phyloP scores from a whole-genome alignment of 2,888 invertebrate species.

The Poecilobothrus nobilitatus region DNA sequence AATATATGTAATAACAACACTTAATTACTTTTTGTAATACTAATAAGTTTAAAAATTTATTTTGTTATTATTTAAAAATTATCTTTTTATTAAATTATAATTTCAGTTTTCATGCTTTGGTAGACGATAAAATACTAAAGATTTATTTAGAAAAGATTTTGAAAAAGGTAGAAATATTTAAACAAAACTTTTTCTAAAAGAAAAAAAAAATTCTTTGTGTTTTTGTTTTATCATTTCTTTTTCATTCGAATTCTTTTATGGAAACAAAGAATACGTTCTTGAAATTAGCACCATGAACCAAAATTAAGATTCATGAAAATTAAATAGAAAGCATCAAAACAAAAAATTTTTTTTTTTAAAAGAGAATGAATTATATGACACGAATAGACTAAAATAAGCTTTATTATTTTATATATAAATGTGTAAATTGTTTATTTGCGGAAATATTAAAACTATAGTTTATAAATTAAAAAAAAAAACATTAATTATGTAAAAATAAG shows the following conservation, averaged over 20 bases:
- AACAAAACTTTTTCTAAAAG: not conserved
- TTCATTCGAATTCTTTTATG: not conserved
- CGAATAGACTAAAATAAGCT: no score
- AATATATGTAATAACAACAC: not conserved
- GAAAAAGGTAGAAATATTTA: not conserved
- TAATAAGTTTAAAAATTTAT: no score
- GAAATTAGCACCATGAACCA: not conserved
- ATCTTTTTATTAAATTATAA: no score
- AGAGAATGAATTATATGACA: no score
- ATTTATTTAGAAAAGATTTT: not conserved
- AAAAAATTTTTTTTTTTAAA: no score
- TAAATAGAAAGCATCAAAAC: not conserved
- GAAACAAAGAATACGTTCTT: not conserved
- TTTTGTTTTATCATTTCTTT: not conserved
- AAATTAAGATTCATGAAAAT: not conserved
- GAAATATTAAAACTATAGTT: no score
- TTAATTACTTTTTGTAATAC: not conserved
- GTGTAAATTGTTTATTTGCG: no score
- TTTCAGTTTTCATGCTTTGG: not conserved
- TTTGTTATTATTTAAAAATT: no score
- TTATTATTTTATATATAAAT: no score
- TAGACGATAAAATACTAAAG: not conserved
- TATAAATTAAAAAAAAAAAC: no score
- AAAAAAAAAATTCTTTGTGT: not conserved
- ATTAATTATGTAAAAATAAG: no score